Percentiles rank a stretch among this genome's conserved stretches.
Evolutionary conservation across 53 echinoderm and acorn worm species (phyloP).

Genomic region (Zoroaster sp.): DNA sequence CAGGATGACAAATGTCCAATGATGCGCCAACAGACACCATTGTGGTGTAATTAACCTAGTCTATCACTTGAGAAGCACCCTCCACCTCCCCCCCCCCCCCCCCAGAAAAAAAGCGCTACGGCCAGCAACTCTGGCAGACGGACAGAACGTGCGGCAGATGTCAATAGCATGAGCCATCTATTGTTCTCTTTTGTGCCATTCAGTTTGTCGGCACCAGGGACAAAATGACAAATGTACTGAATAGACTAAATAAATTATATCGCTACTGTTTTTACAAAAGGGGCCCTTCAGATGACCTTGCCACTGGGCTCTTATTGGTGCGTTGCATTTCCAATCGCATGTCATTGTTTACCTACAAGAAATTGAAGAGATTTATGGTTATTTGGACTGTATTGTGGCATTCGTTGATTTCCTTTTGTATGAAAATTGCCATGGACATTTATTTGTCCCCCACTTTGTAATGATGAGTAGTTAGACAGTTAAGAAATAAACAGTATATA

Average conservation of each 20-base stretch:
- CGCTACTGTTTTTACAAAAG: background rate
- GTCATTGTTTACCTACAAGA: background rate
- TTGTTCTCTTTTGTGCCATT: conserved; percentile 1
- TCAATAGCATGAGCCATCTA: background rate
- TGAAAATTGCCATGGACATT: background rate
- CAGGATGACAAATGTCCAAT: conserved; percentile 9
- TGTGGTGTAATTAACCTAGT: conserved; percentile 9
- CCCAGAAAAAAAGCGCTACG: background rate
- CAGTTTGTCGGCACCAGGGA: background rate
- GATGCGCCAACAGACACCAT: conserved; percentile 26
- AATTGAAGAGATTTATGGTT: background rate
- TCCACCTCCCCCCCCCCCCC: background rate
- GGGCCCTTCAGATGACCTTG: background rate
- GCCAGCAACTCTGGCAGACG: background rate
- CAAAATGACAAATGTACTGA: conserved; percentile 2
- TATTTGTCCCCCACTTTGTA: too few species aligned
- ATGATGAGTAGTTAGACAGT: too few species aligned
- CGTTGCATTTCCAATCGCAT: background rate
- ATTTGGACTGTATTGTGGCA: background rate
- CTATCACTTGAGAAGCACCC: background rate
- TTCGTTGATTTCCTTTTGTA: background rate
- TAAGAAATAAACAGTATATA: too few species aligned
- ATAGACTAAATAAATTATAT: background rate
- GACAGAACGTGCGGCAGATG: background rate
- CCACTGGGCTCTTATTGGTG: background rate